A percentile compares a stretch with the other conserved stretches of the same genome.
These are phyloP conservation scores for Tetrao urogallus DNA, from an alignment of 2,113 vertebrate genomes.

Conservation along the genomic window DNA sequence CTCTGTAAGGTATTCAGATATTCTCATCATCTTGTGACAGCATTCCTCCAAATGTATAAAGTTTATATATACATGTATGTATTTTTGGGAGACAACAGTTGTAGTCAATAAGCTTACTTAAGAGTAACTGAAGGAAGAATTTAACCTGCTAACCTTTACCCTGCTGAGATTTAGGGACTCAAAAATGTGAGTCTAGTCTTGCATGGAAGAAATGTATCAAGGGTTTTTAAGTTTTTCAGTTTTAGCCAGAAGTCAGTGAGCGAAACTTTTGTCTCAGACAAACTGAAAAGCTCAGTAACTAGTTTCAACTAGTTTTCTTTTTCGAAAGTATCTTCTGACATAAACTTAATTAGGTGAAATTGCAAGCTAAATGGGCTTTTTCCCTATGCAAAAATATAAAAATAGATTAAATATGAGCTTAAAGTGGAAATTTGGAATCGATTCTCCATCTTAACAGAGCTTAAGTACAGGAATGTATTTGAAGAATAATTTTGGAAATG, in stretches of 20 bases:
- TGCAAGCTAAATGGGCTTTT: background rate
- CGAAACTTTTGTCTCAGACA: background rate
- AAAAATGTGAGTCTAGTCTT: background rate
- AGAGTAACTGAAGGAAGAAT: slow-evolving; percentile 19
- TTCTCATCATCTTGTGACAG: background rate
- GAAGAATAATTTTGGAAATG: slow-evolving; percentile 34
- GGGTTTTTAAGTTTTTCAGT: background rate
- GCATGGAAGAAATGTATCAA: background rate
- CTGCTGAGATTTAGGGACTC: background rate
- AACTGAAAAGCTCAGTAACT: background rate
- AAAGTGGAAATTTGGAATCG: slow-evolving; percentile 24
- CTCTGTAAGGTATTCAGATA: background rate
- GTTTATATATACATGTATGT: background rate
- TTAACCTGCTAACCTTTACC: background rate
- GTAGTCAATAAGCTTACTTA: background rate
- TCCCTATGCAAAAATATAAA: slow-evolving; percentile 32
- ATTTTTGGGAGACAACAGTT: background rate
- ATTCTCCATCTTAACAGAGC: slow-evolving; percentile 26
- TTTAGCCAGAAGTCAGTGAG: background rate
- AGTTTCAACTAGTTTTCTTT: background rate
- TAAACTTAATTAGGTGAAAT: slow-evolving; percentile 47
- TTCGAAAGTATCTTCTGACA: background rate
- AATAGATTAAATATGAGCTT: slow-evolving; percentile 43
- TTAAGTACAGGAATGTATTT: slow-evolving; percentile 20
- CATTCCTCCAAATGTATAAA: background rate